A percentile compares a stretch with the other conserved stretches of the same genome.
These are phyloP conservation scores for Eospalax fontanierii DNA, from an alignment of 2,797 vertebrate species.

Conservation along the genomic window DNA sequence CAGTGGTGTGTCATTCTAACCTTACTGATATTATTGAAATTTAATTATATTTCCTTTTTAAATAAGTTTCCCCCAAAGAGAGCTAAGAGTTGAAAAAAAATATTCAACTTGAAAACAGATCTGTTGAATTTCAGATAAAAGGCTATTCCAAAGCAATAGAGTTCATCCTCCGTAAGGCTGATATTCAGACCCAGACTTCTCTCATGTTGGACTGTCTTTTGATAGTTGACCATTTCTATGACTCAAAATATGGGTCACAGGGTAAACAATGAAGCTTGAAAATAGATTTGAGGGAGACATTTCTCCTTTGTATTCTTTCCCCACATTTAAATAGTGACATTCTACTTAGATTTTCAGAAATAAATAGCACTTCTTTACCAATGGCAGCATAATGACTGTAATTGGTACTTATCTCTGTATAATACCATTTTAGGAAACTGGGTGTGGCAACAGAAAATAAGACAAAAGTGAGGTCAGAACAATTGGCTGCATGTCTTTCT, in stretches of 20 bases:
- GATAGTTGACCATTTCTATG: not conserved
- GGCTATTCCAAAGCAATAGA: not conserved
- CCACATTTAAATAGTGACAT: not conserved
- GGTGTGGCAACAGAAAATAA: not conserved
- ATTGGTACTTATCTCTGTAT: not conserved
- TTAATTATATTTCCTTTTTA: not conserved
- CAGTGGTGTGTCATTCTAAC: not conserved
- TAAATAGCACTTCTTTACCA: not conserved
- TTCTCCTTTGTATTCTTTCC: not conserved
- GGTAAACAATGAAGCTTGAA: not conserved
- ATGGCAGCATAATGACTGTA: not conserved
- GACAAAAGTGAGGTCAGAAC: not conserved
- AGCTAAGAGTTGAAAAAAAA: not conserved
- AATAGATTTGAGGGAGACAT: not conserved
- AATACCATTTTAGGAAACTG: not conserved
- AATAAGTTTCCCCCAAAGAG: not conserved
- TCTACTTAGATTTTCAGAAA: not conserved
- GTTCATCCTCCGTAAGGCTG: not conserved
- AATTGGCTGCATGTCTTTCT: not conserved
- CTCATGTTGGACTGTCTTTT: not conserved
- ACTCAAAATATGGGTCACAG: not conserved
- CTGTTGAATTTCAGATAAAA: conserved; percentile 12
- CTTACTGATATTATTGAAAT: not conserved
- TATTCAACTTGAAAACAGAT: not conserved
- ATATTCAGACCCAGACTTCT: not conserved